Evolutionary conservation across 2,888 invertebrate genomes (phyloP).

Genomic region (Lymantria dispar): DNA sequence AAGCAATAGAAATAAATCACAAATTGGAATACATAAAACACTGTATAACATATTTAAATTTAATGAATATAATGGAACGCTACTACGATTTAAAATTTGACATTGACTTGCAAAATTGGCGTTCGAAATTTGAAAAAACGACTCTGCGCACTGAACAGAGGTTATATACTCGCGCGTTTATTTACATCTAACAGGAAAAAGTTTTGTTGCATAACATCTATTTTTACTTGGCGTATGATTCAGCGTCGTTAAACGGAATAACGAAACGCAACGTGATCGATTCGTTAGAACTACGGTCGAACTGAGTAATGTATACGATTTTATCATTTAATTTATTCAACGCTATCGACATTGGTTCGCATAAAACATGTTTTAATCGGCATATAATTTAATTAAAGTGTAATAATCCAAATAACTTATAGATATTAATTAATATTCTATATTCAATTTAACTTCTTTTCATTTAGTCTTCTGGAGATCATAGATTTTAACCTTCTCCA

Average conservation of each 20-base stretch:
- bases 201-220: conserved; percentile 23
- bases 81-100: conserved; percentile 13
- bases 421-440: too few species aligned
- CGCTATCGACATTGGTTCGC: too few species aligned
- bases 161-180: conserved; percentile 10
- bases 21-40: conserved; percentile 8
- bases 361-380: too few species aligned
- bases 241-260: conserved; percentile 37
- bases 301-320: not conserved
- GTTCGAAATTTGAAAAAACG: conserved; percentile 7
- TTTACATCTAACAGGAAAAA: conserved; percentile 11
- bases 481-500: too few species aligned
- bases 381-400: not conserved
- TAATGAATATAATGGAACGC: conserved; percentile 3
- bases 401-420: not conserved
- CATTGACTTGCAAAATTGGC: conserved; percentile 12
- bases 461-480: too few species aligned
- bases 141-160: conserved; percentile 11
- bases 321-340: too few species aligned
- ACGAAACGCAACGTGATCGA: conserved; percentile 26
- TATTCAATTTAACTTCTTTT: too few species aligned
- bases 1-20: conserved; percentile 3
- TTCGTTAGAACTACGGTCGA: conserved; percentile 13
- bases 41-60: conserved; percentile 14
- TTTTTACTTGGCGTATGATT: conserved; percentile 25